These are phyloP conservation scores for Nomada fucata DNA, from an alignment of 2,888 invertebrate species.

Conservation along the genomic window DNA sequence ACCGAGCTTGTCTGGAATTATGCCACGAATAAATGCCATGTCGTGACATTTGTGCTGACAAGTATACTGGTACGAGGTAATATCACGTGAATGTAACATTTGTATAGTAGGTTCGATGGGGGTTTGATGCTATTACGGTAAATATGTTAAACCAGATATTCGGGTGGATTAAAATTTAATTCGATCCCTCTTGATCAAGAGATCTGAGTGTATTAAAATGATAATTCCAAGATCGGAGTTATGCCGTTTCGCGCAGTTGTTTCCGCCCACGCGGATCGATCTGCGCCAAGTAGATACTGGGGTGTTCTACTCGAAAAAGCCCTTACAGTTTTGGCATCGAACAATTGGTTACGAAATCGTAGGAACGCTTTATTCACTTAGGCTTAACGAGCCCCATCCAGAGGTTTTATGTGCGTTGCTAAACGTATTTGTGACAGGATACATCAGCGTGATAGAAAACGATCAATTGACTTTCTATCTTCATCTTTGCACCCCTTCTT, in stretches of 20 bases:
- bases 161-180: background rate
- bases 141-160: background rate
- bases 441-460: constrained; percentile 35
- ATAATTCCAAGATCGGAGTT: constrained; percentile 38
- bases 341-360: constrained; percentile 30
- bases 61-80: constrained; percentile 3
- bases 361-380: constrained; percentile 25
- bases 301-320: constrained; percentile 19
- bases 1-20: constrained; percentile 40
- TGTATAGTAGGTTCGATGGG: no score
- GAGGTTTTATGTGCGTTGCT: background rate
- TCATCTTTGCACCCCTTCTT: background rate
- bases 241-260: constrained; percentile 53
- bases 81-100: constrained; percentile 25
- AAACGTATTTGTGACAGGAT: constrained; percentile 43
- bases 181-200: no score
- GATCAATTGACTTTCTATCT: constrained; percentile 50
- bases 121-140: no score
- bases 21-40: constrained; percentile 55
- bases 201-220: constrained; percentile 15
- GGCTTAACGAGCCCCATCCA: background rate
- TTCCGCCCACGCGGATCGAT: constrained; percentile 61
- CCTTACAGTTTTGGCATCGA: constrained; percentile 11
- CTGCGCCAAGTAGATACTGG: constrained; percentile 49
- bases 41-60: constrained; percentile 47